Evolutionary conservation across 2,888 invertebrate species (phyloP), one percentile per base, ranked within the genome.

Genomic region (Barypeithes pellucidus): DNA sequence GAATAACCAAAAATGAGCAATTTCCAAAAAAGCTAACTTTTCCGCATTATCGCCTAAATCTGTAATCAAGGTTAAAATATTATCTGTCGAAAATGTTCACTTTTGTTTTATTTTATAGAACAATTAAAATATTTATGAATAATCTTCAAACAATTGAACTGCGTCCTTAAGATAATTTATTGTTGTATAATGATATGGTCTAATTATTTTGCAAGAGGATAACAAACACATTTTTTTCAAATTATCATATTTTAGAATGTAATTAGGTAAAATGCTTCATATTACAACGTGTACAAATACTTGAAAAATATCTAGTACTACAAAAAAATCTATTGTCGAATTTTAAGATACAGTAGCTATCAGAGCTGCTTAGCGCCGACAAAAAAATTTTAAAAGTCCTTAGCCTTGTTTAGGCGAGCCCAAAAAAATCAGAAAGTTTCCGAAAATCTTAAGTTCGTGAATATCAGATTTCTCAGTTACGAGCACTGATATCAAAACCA

Each of bases 71-170:
- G 43, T 16, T n/a, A 43, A 12, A 39, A 5, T 7, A 2, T 16
- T 16, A 43, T 43, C 22, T 22, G n/a, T 18, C 2, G 11, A 20
- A 47, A 18, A 47, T 20, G 12, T 47, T 8, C 18, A 18, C 18
- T 47, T 47, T 47, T 2, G 20, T 39, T n/a, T 47, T 8, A 47
- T 47, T 20, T 50, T 24, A 24, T 50, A 47, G 18, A 47, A 47
- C 50, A 50, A 50, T 50, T 50, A 50, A 50, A 50, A n/a, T 24
- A 50, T 50, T 50, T 50, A 47, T 8, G 47, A 22, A 50, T 50
- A n/a, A 50, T 20, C 22, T 50, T 24, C 1, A 50, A 50, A 50
- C 50, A 50, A 50, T 50, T 50, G 22, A 24, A 50, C 1, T 22
- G 24, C 50, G 22, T 50, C 12, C 24, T 24, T 22, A 50, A 50